Evolutionary conservation across 2,888 invertebrate species (phyloP).

Genomic region (Clusia tigrina): DNA sequence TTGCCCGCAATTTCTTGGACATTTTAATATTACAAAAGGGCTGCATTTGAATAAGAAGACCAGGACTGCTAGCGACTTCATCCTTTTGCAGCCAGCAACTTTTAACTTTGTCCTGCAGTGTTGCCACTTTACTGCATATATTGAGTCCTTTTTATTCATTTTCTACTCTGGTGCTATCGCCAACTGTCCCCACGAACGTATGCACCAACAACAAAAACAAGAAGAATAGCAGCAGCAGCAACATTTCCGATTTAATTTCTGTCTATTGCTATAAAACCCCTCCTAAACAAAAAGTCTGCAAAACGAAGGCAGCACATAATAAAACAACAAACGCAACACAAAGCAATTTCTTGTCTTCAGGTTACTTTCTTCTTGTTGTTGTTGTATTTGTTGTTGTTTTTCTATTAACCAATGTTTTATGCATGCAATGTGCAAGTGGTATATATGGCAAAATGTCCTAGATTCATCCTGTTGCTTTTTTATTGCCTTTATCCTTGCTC

Average conservation of each 20-base stretch:
- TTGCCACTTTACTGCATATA: too few relatives aligned
- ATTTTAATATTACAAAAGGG: too few relatives aligned
- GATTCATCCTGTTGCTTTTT: conserved; percentile 26
- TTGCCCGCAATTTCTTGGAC: too few relatives aligned
- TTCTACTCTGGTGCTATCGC: too few relatives aligned
- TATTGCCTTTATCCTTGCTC: background rate
- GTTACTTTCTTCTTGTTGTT: background rate
- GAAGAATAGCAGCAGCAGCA: conserved; percentile 39
- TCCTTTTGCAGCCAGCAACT: too few relatives aligned
- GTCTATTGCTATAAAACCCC: conserved; percentile 31
- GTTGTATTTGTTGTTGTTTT: background rate
- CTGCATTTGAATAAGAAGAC: too few relatives aligned
- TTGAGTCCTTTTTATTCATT: too few relatives aligned
- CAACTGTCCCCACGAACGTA: too few relatives aligned
- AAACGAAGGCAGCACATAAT: too few relatives aligned
- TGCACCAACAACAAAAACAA: background rate
- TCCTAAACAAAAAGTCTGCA: background rate
- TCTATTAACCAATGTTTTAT: conserved; percentile 21
- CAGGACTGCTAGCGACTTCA: too few relatives aligned
- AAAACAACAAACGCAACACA: background rate
- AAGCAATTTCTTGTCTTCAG: background rate
- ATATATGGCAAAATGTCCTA: conserved; percentile 31
- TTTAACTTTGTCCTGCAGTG: too few relatives aligned
- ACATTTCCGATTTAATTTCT: conserved; percentile 53
- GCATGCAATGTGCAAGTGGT: conserved; percentile 30